Base-by-base conservation (phyloP, 2,113 vertebrate genomes). In the Eleginops maclovinus region DNA sequence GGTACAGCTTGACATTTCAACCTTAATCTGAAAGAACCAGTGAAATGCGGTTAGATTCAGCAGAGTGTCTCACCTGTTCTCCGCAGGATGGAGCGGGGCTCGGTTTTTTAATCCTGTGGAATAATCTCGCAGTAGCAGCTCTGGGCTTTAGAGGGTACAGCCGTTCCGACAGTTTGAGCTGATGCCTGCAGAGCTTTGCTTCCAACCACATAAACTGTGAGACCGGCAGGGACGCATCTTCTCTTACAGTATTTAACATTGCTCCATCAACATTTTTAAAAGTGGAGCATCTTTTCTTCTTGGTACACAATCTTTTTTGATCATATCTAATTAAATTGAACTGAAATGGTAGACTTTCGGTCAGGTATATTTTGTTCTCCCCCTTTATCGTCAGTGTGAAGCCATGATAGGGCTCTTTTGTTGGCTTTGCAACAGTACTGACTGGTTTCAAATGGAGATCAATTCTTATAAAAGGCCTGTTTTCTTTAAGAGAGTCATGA, bases 21-120 rank as follows among this genome's bases (percentile, higher is more conserved):
- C 65, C 58, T 62, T 55, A 56, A 65, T 75, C 40, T 64, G 60
- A 86, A 53, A 50, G 69, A 62, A 31, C 8, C 55, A 44, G 24
- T 49, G 70, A 71, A 41, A 77, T 49, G 17, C 4, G 75, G 69
- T 47, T 47, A 22, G 58, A 56, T 64, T 2, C 22, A 44, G 54
- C 61, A 19, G 55, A 72, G 41, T 40, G 68, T 67, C 76, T 90
- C 83, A 90, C 88, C 91, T 91, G 87, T 74, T 58, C 72, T 61
- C 75, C 4, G 40, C 46, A n/a, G 56, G 69, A 60, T 59, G 49
- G 28, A 43, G 70, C 28, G 46, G 60, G 46, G 26, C 44, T 58
- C 3, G 16, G n/a, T 40, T 64, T 74, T 31, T 36, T 80, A 49
- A 81, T 74, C 61, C 62, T 79, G 65, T 83, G 77, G 61, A 80